phyloP scores from a whole-genome alignment of 2,797 vertebrate species.

The Sternarchorhynchus goeldii region DNA sequence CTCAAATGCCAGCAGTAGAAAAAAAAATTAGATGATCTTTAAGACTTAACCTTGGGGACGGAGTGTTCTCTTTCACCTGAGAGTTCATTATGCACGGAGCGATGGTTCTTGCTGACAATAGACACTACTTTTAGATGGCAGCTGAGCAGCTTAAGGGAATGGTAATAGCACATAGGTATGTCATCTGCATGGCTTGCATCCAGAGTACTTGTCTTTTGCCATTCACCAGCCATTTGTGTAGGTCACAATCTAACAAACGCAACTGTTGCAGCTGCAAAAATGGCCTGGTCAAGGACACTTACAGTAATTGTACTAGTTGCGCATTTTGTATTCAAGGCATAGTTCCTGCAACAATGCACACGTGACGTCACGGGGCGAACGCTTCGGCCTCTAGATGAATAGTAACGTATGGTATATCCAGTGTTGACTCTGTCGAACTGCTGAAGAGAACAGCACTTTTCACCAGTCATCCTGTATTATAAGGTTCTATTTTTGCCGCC shows the following conservation, averaged over 20 bases:
- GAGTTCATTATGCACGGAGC: conserved; percentile 11
- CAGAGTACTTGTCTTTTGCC: neutral
- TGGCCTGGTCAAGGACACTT: neutral
- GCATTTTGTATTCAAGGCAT: too few species aligned
- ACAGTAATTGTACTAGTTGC: too few species aligned
- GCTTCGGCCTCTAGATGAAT: too few species aligned
- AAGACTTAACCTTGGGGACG: conserved; percentile 8
- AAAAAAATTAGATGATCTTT: conserved; percentile 11
- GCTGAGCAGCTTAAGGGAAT: neutral
- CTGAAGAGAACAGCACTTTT: neutral
- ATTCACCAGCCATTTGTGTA: conserved; percentile 8
- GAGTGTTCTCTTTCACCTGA: neutral
- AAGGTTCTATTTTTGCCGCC: neutral
- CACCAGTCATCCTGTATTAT: neutral
- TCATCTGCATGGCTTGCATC: neutral
- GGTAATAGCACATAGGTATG: neutral
- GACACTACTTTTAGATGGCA: neutral
- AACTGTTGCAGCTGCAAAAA: neutral
- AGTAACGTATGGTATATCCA: too few species aligned
- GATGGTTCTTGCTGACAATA: neutral
- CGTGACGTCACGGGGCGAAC: too few species aligned
- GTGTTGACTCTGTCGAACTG: too few species aligned
- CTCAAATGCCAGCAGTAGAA: neutral
- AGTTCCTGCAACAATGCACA: too few species aligned
- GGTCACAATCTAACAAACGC: neutral